Evolutionary conservation across 2,888 invertebrate genomes (phyloP), one percentile per base, ranked within the genome.

Genomic region (Automeris io): DNA sequence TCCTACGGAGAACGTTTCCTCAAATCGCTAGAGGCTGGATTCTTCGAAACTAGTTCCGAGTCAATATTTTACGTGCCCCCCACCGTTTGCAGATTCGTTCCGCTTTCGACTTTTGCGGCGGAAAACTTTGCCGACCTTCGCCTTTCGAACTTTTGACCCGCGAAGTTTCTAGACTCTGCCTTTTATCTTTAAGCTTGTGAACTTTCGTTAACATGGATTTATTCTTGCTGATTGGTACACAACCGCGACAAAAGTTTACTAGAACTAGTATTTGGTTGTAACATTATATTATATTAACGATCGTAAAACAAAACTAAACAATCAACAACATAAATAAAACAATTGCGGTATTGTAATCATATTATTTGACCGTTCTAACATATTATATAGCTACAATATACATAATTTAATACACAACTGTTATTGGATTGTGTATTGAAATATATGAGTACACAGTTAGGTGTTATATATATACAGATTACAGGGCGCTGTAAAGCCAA

Each of bases 1-100:
- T n/a, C 16, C 4, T 29, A 16, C 16, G n/a, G 25, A 21, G 21
- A 31, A 29, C 29, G 18, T 21, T 26, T 39, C 23, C 47, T 46
- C 45, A 49, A 55, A 42, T 55, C 48, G 52, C 43, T 42, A 43
- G 49, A 41, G 41, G 41, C 40, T 39, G 43, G 44, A 39, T 8
- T 29, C 16, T 9, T 16, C 54, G 51, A 51, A 54, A 59, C 61
- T 61, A 52, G 57, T 60, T 63, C 52, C 58, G 43, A 68, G 59
- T 65, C 70, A 67, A 73, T 72, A 70, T 71, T 67, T 65, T 72
- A 74, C 70, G 74, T 70, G 62, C 65, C 59, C 47, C 48, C 51
- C 57, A 60, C 61, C 59, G 49, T 33, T 35, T 36, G 5, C 2
- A 29, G 54, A 37, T 50, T 26, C 42, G 49, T 52, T 69, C 59